Evolutionary conservation across 1,140 invertebrate species (phyloP).

Genomic region (Calycopis cecrops): DNA sequence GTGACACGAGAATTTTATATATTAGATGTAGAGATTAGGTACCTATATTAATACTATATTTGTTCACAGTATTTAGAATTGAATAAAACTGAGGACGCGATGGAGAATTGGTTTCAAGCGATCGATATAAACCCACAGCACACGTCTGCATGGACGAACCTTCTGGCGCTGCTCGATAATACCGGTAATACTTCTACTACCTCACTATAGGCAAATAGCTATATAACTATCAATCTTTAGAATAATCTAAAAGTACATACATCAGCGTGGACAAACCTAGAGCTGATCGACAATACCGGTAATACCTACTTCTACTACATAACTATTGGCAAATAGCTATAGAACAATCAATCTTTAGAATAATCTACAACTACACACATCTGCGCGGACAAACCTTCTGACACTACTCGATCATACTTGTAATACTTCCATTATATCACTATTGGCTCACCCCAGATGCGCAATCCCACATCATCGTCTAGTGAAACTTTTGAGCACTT

Average conservation of each 20-base stretch:
- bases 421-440: conserved; percentile 33
- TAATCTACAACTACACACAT: conserved; percentile 84
- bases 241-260: too few relatives aligned
- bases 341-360: too few relatives aligned
- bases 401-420: conserved; percentile 91
- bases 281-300: not conserved
- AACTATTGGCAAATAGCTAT: not conserved
- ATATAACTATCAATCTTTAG: not conserved
- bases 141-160: conserved; percentile 92
- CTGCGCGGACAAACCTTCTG: conserved; percentile 94
- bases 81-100: conserved; percentile 73
- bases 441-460: not conserved
- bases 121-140: conserved; percentile 86
- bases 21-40: too few relatives aligned
- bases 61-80: conserved; percentile 76
- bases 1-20: too few relatives aligned
- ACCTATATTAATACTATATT: too few relatives aligned
- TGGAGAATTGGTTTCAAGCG: conserved; percentile 87
- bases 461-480: too few relatives aligned
- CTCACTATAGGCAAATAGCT: not conserved
- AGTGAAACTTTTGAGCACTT: too few relatives aligned
- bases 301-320: not conserved
- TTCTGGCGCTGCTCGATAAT: conserved; percentile 91
- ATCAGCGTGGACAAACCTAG: not conserved
- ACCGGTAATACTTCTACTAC: conserved; percentile 74